Conservation (phyloP, 2,113 vertebrate species). For the Sceloporus undulatus region DNA sequence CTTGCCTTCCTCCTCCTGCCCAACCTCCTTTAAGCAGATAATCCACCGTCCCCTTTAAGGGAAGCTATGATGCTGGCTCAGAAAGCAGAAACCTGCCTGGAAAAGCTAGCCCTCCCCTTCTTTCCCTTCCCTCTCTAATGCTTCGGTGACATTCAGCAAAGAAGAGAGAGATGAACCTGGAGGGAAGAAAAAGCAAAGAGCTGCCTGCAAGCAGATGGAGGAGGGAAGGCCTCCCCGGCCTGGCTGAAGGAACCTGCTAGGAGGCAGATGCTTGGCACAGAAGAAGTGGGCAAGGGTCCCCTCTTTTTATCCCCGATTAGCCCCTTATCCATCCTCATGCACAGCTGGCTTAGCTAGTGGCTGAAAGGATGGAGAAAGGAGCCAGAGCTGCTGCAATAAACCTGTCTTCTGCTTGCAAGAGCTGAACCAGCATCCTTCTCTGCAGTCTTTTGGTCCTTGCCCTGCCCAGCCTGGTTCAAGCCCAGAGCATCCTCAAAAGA, state of each 20-base stretch:
- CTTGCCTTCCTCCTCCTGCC: background rate
- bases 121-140: too few species aligned
- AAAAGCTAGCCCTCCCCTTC: constrained; percentile 32
- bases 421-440: too few species aligned
- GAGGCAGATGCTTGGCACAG: background rate
- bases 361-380: background rate
- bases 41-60: constrained; percentile 62
- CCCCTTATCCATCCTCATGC: background rate
- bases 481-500: background rate
- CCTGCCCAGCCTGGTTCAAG: background rate
- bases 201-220: background rate
- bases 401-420: too few species aligned
- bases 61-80: constrained; percentile 50
- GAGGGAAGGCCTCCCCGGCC: background rate
- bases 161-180: constrained; percentile 28
- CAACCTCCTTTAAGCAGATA: background rate
- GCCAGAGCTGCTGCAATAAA: background rate
- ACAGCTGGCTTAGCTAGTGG: too few species aligned
- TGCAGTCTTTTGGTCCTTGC: too few species aligned
- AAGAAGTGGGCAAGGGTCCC: background rate
- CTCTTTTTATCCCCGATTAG: background rate
- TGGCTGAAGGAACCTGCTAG: background rate
- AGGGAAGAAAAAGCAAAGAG: too few species aligned
- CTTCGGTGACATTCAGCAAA: constrained; percentile 25
- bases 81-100: constrained; percentile 45